Conservation (phyloP, 2,113 vertebrate genomes). For the Pelobates fuscus region DNA sequence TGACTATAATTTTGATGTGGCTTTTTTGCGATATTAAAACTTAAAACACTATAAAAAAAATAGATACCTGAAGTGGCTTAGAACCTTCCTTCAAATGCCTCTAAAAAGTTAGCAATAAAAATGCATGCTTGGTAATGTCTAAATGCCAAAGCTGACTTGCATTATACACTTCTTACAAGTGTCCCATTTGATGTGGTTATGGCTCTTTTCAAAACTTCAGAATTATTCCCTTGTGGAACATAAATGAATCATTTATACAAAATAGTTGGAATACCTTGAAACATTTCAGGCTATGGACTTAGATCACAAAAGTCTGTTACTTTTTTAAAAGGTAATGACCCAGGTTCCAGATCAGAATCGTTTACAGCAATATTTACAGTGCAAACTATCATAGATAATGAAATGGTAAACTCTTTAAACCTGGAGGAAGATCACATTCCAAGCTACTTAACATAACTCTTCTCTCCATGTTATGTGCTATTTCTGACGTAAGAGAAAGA, state of each 20-base stretch:
- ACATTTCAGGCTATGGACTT: neutral
- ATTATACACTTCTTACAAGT: neutral
- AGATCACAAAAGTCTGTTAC: neutral
- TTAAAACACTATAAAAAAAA: no score
- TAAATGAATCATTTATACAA: neutral
- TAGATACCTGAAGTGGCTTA: no score
- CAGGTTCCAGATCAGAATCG: slow-evolving; percentile 17
- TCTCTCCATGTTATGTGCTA: no score
- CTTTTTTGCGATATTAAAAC: no score
- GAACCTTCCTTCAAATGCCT: no score
- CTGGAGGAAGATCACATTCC: neutral
- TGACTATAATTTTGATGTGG: no score
- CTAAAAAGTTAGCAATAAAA: no score
- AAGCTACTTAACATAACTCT: neutral
- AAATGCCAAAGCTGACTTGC: neutral
- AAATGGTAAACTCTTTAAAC: neutral
- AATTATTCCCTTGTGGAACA: neutral
- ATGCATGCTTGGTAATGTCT: neutral
- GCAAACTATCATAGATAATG: slow-evolving; percentile 4
- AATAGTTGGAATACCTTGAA: neutral
- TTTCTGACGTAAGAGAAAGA: no score
- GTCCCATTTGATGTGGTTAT: neutral
- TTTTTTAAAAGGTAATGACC: slow-evolving; percentile 8
- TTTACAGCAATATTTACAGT: slow-evolving; percentile 20
- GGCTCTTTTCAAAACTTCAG: neutral